These are phyloP conservation scores for Argyrosomus regius DNA, from an alignment of 2,797 vertebrate species.

Conservation along the genomic window DNA sequence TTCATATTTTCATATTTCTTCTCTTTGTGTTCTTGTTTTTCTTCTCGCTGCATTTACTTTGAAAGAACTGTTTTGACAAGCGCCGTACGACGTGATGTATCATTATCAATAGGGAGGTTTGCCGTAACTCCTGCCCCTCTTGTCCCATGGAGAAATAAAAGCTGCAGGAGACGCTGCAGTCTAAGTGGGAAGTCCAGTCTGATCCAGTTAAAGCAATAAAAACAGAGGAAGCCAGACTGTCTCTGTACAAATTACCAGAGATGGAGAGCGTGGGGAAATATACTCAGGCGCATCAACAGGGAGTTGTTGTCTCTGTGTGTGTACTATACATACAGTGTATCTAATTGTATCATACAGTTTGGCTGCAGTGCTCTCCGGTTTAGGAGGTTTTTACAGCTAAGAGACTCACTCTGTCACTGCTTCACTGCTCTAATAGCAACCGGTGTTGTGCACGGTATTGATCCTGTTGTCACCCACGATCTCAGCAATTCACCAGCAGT, in stretches of 20 bases:
- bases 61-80: constrained; percentile 21
- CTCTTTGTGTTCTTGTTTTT: neutral
- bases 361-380: constrained; percentile 13
- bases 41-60: constrained; percentile 1
- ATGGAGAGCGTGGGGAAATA: constrained; percentile 71
- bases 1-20: neutral
- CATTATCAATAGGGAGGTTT: constrained; percentile 36
- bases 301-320: constrained; percentile 18
- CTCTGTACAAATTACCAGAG: constrained; percentile 67
- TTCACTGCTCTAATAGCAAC: neutral
- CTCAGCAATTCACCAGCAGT: neutral
- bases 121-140: constrained; percentile 22
- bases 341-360: constrained; percentile 12
- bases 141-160: constrained; percentile 69
- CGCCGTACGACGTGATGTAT: constrained; percentile 37
- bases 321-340: constrained; percentile 26
- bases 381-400: constrained; percentile 3
- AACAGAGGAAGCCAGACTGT: constrained; percentile 63
- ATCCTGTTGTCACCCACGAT: neutral
- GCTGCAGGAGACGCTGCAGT: constrained; percentile 36
- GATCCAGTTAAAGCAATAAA: constrained; percentile 78
- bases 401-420: neutral
- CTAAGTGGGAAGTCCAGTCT: constrained; percentile 60
- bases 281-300: constrained; percentile 35
- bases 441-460: neutral